Percentiles rank a stretch among this genome's conserved stretches.
Evolutionary conservation across 2,113 vertebrate species (phyloP).

Genomic region (Ciconia boyciana): DNA sequence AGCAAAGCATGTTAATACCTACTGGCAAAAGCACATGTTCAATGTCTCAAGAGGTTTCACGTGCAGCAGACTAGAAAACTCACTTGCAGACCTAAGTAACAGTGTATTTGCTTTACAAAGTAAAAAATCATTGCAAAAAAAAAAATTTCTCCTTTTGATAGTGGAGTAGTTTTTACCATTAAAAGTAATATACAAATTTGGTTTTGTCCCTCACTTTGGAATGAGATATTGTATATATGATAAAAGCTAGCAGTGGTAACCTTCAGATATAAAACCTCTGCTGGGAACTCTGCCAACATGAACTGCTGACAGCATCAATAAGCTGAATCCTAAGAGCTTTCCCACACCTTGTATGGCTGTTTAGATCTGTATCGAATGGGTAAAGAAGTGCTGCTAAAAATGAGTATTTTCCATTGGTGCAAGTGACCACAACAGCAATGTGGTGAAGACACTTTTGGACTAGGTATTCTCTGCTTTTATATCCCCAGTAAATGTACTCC

Average conservation of each 20-base stretch:
- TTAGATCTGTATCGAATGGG: background rate
- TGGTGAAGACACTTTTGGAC: background rate
- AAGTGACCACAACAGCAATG: background rate
- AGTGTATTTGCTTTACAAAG: background rate
- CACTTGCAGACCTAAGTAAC: background rate
- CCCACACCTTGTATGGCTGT: background rate
- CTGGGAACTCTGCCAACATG: background rate
- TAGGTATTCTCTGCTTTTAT: background rate
- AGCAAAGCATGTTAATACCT: conserved; percentile 1
- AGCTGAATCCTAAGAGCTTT: background rate
- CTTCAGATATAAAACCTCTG: background rate
- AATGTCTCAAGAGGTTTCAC: background rate
- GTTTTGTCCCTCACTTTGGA: background rate
- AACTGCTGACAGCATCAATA: background rate
- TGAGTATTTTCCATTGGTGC: background rate
- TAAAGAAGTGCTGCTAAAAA: background rate
- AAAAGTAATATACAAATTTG: background rate
- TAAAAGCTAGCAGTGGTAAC: background rate
- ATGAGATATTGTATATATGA: background rate
- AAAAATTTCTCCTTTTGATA: background rate
- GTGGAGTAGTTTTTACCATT: background rate
- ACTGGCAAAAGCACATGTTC: background rate
- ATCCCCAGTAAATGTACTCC: background rate
- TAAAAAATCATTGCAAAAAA: background rate
- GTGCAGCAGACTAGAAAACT: background rate